Evolutionary conservation across 2,888 invertebrate species (phyloP).

Genomic region (Dione juno): DNA sequence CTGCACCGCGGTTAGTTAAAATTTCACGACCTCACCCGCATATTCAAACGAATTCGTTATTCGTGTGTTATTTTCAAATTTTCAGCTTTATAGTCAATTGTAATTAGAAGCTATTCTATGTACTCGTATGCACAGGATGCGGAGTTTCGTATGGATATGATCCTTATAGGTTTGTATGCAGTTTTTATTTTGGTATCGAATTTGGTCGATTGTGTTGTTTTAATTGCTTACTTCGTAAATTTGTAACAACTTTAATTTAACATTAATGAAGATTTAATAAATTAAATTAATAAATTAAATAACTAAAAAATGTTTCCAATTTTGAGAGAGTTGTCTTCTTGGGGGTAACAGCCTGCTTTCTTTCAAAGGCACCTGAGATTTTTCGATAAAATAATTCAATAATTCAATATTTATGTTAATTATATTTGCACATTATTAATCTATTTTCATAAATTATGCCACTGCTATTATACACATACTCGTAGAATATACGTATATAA

Average conservation of each 20-base stretch:
- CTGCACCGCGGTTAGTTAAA: constrained; percentile 63
- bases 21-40: constrained; percentile 60
- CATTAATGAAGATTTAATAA: too few relatives aligned
- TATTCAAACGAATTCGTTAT: constrained; percentile 46
- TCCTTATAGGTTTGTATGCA: constrained; percentile 35
- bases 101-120: constrained; percentile 49
- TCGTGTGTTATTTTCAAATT: constrained; percentile 45
- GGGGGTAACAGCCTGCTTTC: too few relatives aligned
- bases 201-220: background rate
- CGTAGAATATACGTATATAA: too few relatives aligned
- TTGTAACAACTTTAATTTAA: background rate
- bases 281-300: too few relatives aligned
- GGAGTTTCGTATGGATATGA: constrained; percentile 22
- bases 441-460: too few relatives aligned
- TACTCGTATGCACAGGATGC: constrained; percentile 22
- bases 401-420: too few relatives aligned
- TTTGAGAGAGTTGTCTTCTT: too few relatives aligned
- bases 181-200: constrained; percentile 2
- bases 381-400: too few relatives aligned
- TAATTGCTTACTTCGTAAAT: background rate
- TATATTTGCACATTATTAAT: too few relatives aligned
- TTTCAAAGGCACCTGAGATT: too few relatives aligned
- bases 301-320: too few relatives aligned
- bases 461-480: too few relatives aligned
- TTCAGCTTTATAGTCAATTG: constrained; percentile 29